Evolutionary conservation across 2,113 vertebrate species (phyloP).

Genomic region (Herpetotheres cachinnans): DNA sequence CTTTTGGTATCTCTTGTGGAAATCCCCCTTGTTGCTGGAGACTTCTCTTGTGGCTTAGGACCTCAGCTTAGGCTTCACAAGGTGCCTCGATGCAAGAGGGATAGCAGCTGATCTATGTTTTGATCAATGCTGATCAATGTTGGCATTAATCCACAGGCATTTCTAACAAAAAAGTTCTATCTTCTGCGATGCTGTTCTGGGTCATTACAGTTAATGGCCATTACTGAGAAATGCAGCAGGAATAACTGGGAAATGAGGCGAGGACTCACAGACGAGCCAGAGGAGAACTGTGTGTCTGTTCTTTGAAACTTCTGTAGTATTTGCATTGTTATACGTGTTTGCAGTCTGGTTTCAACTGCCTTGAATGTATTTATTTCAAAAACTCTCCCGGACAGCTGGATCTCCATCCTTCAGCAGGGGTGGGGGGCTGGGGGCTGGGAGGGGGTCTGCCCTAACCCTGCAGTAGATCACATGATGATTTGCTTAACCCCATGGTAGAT

Average conservation of each 20-base stretch:
- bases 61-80: not conserved
- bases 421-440: too few relatives aligned
- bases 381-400: not conserved
- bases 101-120: not conserved
- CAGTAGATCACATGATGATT: not conserved
- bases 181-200: constrained; percentile 26
- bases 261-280: not conserved
- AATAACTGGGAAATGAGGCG: not conserved
- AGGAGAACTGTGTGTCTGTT: not conserved
- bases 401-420: not conserved
- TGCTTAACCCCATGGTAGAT: not conserved
- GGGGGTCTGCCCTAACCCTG: rapidly evolving
- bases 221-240: constrained; percentile 5
- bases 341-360: not conserved
- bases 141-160: not conserved
- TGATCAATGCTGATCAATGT: not conserved
- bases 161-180: not conserved
- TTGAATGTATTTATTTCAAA: not conserved
- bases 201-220: constrained; percentile 23
- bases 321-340: rapidly evolving
- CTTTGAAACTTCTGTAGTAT: not conserved
- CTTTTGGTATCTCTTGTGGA: not conserved
- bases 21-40: not conserved
- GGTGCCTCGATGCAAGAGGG: not conserved
- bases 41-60: not conserved